These are phyloP conservation scores for Rhegmatorhina hoffmannsi DNA, from an alignment of 2,113 vertebrate species.

Conservation along the genomic window DNA sequence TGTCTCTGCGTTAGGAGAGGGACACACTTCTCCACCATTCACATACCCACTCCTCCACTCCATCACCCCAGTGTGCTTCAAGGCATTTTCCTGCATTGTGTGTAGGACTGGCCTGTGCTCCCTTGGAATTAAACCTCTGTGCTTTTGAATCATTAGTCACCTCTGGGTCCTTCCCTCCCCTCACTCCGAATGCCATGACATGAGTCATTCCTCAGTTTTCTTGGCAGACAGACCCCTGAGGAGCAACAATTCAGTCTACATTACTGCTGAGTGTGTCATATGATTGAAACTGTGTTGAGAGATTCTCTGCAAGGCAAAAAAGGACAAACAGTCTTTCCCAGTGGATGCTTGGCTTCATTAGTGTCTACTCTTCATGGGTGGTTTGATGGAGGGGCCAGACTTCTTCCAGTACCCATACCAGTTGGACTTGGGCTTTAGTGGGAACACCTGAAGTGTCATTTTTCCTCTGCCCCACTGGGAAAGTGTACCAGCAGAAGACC, in stretches of 20 bases:
- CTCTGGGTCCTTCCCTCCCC: not conserved
- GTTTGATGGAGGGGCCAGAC: not conserved
- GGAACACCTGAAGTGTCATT: not conserved
- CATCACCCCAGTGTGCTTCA: fast-evolving
- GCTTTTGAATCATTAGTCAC: not conserved
- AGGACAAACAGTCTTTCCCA: not conserved
- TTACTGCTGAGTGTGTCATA: not conserved
- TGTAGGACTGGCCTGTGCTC: not conserved
- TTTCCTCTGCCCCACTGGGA: not conserved
- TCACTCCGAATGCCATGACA: not conserved
- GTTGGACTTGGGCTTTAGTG: not conserved
- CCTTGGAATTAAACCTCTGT: not conserved
- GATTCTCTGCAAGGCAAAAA: not conserved
- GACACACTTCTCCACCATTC: not conserved
- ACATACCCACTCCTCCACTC: not conserved
- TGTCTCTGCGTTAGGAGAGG: not conserved
- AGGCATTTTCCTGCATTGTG: not conserved
- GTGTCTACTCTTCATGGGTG: not conserved
- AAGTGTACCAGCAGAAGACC: not conserved
- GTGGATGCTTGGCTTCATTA: not conserved
- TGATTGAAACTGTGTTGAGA: conserved; percentile 28
- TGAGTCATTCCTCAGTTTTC: conserved; percentile 32
- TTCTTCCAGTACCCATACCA: not conserved
- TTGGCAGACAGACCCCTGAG: conserved; percentile 46
- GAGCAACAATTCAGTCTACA: not conserved